These are phyloP conservation scores for Gallinago undulata DNA, from an alignment of 2,113 vertebrate species.

Conservation along the genomic window DNA sequence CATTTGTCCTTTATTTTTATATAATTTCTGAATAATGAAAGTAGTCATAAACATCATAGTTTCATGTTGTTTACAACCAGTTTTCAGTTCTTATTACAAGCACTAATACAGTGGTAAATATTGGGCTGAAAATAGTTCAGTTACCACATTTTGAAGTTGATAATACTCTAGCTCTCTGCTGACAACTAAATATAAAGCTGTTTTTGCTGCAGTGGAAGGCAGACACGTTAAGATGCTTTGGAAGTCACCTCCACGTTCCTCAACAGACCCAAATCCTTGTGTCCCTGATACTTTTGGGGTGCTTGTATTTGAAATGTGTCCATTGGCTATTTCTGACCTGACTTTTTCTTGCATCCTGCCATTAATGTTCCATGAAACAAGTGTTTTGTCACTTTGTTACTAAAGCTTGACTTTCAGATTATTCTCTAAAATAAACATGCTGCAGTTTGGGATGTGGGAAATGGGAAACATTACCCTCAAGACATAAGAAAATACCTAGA, in stretches of 20 bases:
- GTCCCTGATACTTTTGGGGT: not conserved
- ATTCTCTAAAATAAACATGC: not conserved
- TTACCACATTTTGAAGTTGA: not conserved
- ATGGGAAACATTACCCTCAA: rapidly evolving
- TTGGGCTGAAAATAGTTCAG: not conserved
- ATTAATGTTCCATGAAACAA: not conserved
- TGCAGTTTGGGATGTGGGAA: not conserved
- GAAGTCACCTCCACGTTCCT: not conserved
- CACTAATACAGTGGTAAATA: not conserved
- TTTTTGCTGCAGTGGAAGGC: not conserved
- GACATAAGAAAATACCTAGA: not conserved
- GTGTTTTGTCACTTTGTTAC: not conserved
- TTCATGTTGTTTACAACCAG: not conserved
- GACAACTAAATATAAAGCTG: not conserved
- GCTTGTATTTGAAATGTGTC: not conserved
- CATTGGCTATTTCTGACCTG: not conserved
- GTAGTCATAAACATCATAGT: not conserved
- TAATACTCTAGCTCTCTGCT: not conserved
- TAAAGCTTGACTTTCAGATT: not conserved
- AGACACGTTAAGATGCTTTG: rapidly evolving
- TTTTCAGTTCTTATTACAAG: not conserved
- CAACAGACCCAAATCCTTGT: not conserved
- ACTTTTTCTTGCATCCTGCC: not conserved
- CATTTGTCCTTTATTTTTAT: not conserved
- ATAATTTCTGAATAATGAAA: not conserved